Base-by-base conservation (phyloP, 2,888 invertebrate genomes). In the Lepidochrysops patricia region DNA sequence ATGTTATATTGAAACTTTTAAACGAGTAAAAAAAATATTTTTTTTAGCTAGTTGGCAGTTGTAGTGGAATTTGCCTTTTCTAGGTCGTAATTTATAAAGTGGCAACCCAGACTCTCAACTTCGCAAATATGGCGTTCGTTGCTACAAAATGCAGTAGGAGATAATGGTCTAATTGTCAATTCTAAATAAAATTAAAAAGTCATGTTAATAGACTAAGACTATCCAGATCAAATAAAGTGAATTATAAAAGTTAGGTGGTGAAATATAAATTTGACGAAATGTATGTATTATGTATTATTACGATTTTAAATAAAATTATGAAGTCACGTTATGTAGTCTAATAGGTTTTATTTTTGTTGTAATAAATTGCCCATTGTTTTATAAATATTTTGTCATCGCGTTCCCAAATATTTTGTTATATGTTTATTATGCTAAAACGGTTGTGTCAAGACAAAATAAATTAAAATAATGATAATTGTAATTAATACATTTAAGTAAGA, bases 41-140 rank as follows among this genome's bases (percentile, higher is more conserved):
- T n/a, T n/a, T n/a, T n/a, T n/a, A n/a, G 13, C 37, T 37, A 35
- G 15, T 43, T 43, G 23, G 43, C 43, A 52, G 15, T 3, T 52
- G 26, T 6, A 15, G 4, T 9, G 3, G 12, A 54, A 32, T 13
- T 54, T 54, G 12, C 54, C 32, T 32, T 19, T 12, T 23, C 50
- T 15, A n/a, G 34, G 26, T 26, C 13, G 9, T 50, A 9, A n/a
- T 58, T 32, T 50, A 43, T n/a, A 13, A 4, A 9, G 26, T 74
- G 74, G 79, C 74, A 81, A 73, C 76, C 74, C 70, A 60, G 29
- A 2, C 60, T 61, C 67, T 61, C 67, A 74, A 73, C 68, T 73
- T 77, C 72, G 79, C 81, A 81, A 86, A 86, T 81, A 87, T 87
- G 87, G 87, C 87, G 87, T 82, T 85, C 75, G 75, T 77, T 79